phyloP scores from a whole-genome alignment of 1,140 invertebrate genomes.

The Pteromalus puparum region DNA sequence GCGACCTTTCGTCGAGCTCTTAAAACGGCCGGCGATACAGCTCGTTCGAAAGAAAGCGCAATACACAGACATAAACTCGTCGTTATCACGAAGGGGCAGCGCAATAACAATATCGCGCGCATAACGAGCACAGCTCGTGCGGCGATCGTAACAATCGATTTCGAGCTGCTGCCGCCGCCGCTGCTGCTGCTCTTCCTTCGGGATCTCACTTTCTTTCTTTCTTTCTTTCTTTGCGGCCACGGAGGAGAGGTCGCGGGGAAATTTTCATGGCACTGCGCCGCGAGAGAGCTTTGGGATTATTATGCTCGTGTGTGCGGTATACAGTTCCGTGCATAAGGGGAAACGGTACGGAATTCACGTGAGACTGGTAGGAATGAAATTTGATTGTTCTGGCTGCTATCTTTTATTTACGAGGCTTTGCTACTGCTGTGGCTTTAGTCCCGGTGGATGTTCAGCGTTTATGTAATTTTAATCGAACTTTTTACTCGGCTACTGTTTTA shows the following conservation, averaged over 20 bases:
- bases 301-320: too few species aligned
- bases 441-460: too few species aligned
- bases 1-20: background rate
- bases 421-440: too few species aligned
- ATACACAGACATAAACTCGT: background rate
- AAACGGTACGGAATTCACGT: too few species aligned
- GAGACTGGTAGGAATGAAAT: too few species aligned
- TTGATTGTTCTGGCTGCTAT: too few species aligned
- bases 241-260: background rate
- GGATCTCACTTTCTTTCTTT: background rate
- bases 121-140: constrained; percentile 20
- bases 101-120: background rate
- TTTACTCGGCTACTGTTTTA: too few species aligned
- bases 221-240: background rate
- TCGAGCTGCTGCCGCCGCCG: background rate
- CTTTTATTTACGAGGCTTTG: too few species aligned
- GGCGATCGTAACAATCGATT: constrained; percentile 45
- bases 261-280: too few species aligned
- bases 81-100: background rate
- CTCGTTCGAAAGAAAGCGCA: constrained; percentile 16
- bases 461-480: too few species aligned
- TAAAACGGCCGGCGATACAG: background rate
- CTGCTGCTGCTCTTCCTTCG: background rate
- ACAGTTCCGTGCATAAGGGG: too few species aligned
- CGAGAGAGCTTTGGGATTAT: too few species aligned